Conservation (phyloP, 2,888 invertebrate species). For the Pristionchus maxplancki region DNA sequence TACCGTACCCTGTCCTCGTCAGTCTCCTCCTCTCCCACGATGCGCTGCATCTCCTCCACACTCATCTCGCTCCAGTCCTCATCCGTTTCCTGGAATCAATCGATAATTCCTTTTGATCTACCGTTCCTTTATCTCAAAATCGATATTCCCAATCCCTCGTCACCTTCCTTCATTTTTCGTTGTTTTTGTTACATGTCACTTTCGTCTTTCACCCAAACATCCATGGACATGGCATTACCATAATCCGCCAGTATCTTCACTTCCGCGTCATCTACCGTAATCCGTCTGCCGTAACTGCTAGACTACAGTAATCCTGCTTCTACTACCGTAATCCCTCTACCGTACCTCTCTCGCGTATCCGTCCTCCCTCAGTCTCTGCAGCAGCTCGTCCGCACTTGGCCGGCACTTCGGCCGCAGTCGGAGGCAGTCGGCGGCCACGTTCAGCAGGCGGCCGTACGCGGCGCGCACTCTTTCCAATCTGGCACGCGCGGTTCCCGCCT, state of each 20-base stretch:
- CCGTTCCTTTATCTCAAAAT: background rate
- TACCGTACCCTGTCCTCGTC: slow-evolving; percentile 28
- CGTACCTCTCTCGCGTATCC: slow-evolving; percentile 31
- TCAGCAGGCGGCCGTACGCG: background rate
- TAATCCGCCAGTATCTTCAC: background rate
- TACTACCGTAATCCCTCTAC: background rate
- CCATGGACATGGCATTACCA: background rate
- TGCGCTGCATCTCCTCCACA: slow-evolving; percentile 33
- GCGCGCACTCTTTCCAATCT: background rate
- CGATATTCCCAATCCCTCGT: background rate
- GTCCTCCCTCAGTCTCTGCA: background rate
- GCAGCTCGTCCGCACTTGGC: slow-evolving; percentile 6
- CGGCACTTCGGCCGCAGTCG: background rate
- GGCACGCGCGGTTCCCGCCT: background rate
- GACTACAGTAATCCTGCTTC: background rate
- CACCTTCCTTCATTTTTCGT: background rate
- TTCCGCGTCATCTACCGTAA: background rate
- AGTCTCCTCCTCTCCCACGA: background rate
- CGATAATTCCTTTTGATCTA: background rate
- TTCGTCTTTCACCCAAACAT: background rate
- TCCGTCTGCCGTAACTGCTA: background rate
- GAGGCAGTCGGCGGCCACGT: background rate
- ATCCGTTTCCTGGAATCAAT: background rate
- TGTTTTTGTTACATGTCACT: background rate
- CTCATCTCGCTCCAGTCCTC: slow-evolving; percentile 6